phyloP scores from a whole-genome alignment of 2,797 vertebrate genomes.

The Rousettus madagascariensis region DNA sequence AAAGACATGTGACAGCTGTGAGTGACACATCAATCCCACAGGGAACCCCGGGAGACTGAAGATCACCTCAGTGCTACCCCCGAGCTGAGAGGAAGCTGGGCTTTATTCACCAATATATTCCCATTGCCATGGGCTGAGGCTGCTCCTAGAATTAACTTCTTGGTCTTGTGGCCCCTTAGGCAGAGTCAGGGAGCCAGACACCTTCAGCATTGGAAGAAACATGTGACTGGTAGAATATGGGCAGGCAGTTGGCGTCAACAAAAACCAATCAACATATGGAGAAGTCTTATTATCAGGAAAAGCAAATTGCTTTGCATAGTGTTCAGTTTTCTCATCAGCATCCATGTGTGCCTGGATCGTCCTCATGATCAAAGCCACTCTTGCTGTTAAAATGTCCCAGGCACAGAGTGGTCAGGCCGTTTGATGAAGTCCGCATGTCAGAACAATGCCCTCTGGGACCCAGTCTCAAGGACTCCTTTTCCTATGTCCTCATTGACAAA shows the following conservation, averaged over 20 bases:
- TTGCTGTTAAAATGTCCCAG: neutral
- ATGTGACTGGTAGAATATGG: neutral
- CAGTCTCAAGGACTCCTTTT: neutral
- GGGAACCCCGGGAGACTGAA: neutral
- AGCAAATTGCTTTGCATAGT: neutral
- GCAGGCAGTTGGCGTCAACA: neutral
- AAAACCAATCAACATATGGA: neutral
- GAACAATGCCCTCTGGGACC: neutral
- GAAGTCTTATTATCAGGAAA: neutral
- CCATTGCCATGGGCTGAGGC: too few relatives aligned
- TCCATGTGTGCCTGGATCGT: neutral
- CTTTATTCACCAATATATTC: neutral
- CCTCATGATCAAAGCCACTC: neutral
- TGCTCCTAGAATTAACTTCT: neutral
- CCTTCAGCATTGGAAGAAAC: neutral
- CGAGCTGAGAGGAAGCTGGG: neutral
- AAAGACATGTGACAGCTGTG: neutral
- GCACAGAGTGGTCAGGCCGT: neutral
- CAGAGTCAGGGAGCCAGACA: neutral
- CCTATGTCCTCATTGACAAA: neutral
- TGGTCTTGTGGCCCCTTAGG: neutral
- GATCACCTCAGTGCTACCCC: neutral
- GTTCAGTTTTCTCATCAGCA: neutral
- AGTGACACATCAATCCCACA: neutral
- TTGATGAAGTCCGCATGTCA: neutral